A percentile compares a stretch with the other conserved stretches of the same genome.
These are phyloP conservation scores for Apogon talboti DNA, from an alignment of 2,797 vertebrate genomes.

Conservation along the genomic window DNA sequence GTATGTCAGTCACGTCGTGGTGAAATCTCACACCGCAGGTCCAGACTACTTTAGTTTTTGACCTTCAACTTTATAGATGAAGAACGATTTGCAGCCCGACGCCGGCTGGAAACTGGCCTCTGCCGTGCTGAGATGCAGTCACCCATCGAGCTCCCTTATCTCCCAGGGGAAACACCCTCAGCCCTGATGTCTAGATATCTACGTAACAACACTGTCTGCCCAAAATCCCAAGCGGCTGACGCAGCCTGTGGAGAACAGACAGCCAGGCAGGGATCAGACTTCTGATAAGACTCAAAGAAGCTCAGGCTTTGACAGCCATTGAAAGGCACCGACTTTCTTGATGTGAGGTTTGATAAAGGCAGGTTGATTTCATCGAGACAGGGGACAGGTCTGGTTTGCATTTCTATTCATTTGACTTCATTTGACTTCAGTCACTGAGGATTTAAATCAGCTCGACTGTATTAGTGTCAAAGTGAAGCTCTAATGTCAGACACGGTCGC, in stretches of 20 bases:
- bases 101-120: slow-evolving; percentile 29
- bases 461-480: not conserved
- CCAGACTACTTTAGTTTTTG: slow-evolving; percentile 51
- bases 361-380: slow-evolving; percentile 18
- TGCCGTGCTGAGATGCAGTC: slow-evolving; percentile 47
- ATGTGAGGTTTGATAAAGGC: slow-evolving; percentile 39
- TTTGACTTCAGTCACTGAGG: slow-evolving; percentile 17
- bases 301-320: slow-evolving; percentile 29
- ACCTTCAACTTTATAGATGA: slow-evolving; percentile 60
- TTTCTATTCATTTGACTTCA: slow-evolving; percentile 33
- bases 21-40: slow-evolving; percentile 27
- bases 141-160: slow-evolving; percentile 59
- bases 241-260: slow-evolving; percentile 43
- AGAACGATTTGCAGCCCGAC: slow-evolving; percentile 37
- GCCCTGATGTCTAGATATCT: slow-evolving; percentile 62
- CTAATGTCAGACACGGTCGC: slow-evolving; percentile 8
- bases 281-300: slow-evolving; percentile 49
- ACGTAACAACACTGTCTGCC: slow-evolving; percentile 49
- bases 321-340: slow-evolving; percentile 13
- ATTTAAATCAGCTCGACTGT: slow-evolving; percentile 21
- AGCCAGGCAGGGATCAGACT: slow-evolving; percentile 39
- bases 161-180: slow-evolving; percentile 58
- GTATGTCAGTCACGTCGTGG: slow-evolving; percentile 25
- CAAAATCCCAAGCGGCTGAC: slow-evolving; percentile 50
- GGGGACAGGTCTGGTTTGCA: not conserved